These are phyloP conservation scores for Drosophila rhopaloa DNA, from an alignment of 1,140 invertebrate genomes.

Conservation along the genomic window DNA sequence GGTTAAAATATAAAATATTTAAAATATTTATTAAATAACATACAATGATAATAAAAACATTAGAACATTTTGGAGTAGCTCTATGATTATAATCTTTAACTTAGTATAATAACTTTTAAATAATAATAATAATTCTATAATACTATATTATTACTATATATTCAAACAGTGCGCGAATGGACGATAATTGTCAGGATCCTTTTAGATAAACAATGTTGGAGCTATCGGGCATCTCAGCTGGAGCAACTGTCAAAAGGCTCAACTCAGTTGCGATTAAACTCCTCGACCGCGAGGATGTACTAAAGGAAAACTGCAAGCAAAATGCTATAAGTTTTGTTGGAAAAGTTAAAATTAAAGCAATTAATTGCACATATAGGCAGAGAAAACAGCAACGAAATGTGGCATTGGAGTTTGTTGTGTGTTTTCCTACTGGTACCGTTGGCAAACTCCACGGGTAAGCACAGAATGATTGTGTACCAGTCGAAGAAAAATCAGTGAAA, in stretches of 20 bases:
- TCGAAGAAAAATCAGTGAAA: conserved; percentile 44
- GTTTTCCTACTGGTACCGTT: conserved; percentile 62
- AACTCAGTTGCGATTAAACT: conserved; percentile 47
- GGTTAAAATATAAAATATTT: background rate
- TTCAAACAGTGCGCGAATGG: conserved; percentile 1
- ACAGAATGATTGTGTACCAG: background rate
- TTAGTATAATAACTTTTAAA: no score
- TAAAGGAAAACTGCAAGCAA: conserved; percentile 12
- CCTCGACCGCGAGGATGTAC: conserved; percentile 37
- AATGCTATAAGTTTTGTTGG: conserved; percentile 32
- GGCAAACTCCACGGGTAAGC: conserved; percentile 74
- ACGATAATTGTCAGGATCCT: conserved; percentile 3
- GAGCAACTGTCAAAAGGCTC: conserved; percentile 15
- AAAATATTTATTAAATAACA: background rate
- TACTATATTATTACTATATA: no score
- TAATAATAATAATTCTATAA: no score
- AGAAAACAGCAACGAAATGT: conserved; percentile 48
- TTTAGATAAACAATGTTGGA: background rate
- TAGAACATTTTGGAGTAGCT: background rate
- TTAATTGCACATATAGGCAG: background rate
- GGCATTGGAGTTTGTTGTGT: conserved; percentile 56
- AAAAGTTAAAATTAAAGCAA: conserved; percentile 1
- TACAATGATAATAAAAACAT: no score
- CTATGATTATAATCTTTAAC: no score
- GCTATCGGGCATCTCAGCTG: conserved; percentile 11